phyloP scores from a whole-genome alignment of 2,888 invertebrate species.

The Xestoiulus laeticollis region DNA sequence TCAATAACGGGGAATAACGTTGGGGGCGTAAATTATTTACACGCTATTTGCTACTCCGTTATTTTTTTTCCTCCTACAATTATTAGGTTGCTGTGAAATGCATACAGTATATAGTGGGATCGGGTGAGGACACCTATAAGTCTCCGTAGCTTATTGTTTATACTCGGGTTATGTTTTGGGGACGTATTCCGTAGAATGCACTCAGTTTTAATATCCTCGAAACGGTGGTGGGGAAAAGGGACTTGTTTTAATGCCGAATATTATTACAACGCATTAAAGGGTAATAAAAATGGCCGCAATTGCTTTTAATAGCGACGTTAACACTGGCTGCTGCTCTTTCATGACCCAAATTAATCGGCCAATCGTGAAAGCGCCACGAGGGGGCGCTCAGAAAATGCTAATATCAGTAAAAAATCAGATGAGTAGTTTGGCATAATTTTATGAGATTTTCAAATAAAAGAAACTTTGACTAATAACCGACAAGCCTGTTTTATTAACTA shows the following conservation, averaged over 20 bases:
- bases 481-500: too few species aligned
- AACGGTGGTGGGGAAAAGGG: neutral
- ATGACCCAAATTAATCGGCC: neutral
- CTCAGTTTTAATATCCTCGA: neutral
- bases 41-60: neutral
- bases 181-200: neutral
- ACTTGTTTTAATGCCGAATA: neutral
- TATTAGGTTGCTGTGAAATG: neutral
- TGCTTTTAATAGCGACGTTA: neutral
- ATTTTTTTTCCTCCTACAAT: neutral
- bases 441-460: too few species aligned
- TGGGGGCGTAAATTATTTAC: neutral
- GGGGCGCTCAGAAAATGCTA: neutral
- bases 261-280: constrained; percentile 2
- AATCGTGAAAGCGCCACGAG: neutral
- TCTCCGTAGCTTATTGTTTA: too few species aligned
- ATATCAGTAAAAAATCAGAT: neutral
- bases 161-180: neutral
- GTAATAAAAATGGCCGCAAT: constrained; percentile 26
- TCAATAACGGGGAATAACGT: neutral
- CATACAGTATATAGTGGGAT: too few species aligned
- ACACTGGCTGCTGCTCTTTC: neutral
- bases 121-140: neutral
- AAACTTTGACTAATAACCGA: too few species aligned
- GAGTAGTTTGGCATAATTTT: too few species aligned